Evolutionary conservation across 2,113 vertebrate species (phyloP).

Genomic region (Trematomus loennbergii): DNA sequence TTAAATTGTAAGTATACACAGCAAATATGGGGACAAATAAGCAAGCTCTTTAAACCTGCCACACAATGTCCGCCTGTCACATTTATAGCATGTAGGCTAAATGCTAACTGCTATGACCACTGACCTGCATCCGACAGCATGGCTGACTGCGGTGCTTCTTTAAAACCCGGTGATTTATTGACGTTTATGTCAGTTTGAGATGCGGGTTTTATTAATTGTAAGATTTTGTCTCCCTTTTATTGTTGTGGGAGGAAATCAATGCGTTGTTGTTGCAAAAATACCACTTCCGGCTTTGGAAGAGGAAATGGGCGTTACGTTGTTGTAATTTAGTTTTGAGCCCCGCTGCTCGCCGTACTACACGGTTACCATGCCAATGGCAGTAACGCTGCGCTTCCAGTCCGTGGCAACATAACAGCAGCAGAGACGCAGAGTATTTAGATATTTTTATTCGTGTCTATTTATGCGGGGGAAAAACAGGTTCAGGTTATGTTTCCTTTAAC

Average conservation of each 20-base stretch:
- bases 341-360: slow-evolving; percentile 47
- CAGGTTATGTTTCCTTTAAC: neutral
- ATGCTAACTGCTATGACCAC: slow-evolving; percentile 10
- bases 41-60: slow-evolving; percentile 40
- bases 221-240: slow-evolving; percentile 41
- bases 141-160: neutral
- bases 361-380: slow-evolving; percentile 62
- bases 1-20: neutral
- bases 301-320: slow-evolving; percentile 65
- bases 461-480: rapidly evolving
- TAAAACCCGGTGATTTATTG: neutral
- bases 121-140: slow-evolving; percentile 84
- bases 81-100: slow-evolving; percentile 59
- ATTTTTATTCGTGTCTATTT: neutral
- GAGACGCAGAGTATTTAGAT: neutral
- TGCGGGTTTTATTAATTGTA: neutral
- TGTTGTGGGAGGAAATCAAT: slow-evolving; percentile 58
- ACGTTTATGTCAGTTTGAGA: neutral
- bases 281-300: slow-evolving; percentile 64
- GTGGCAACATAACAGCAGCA: neutral
- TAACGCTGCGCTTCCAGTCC: neutral
- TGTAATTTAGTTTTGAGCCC: neutral
- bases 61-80: slow-evolving; percentile 43
- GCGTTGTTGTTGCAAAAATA: slow-evolving; percentile 25
- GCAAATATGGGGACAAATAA: neutral